Evolutionary conservation across 2,888 invertebrate species (phyloP).

Genomic region (Drosophila flavopinicola): DNA sequence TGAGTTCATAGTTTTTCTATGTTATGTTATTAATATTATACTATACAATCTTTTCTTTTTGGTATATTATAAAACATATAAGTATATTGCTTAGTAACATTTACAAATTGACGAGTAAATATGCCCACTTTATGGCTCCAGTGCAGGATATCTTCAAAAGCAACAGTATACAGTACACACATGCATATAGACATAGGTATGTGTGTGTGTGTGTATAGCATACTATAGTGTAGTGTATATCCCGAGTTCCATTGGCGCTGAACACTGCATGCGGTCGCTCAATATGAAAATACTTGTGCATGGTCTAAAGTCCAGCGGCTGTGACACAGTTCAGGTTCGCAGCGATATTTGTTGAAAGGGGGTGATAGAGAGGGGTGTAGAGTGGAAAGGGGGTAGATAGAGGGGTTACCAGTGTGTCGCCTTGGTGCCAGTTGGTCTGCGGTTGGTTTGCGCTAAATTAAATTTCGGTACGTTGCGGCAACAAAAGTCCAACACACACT

Average conservation of each 20-base stretch:
- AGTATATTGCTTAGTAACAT: too few relatives aligned
- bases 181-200: conserved; percentile 3
- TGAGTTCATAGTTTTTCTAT: too few relatives aligned
- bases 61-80: background rate
- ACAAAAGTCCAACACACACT: conserved; percentile 46
- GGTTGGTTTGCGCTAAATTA: conserved; percentile 78
- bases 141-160: conserved; percentile 18
- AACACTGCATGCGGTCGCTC: conserved; percentile 70
- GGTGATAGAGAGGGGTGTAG: background rate
- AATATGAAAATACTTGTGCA: conserved; percentile 61
- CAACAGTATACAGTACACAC: conserved; percentile 25
- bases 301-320: conserved; percentile 35
- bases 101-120: background rate
- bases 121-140: background rate
- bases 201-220: conserved; percentile 12
- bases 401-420: conserved; percentile 13
- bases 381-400: background rate
- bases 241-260: conserved; percentile 34
- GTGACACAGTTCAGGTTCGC: conserved; percentile 39
- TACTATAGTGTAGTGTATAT: conserved; percentile 5
- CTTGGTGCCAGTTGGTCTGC: conserved; percentile 71
- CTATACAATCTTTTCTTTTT: background rate
- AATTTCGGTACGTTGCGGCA: conserved; percentile 62
- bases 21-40: too few relatives aligned
- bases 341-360: conserved; percentile 5